A percentile compares a stretch with the other conserved stretches of the same genome.
These are phyloP conservation scores for Leucoma salicis DNA, from an alignment of 2,888 invertebrate genomes.

Conservation along the genomic window DNA sequence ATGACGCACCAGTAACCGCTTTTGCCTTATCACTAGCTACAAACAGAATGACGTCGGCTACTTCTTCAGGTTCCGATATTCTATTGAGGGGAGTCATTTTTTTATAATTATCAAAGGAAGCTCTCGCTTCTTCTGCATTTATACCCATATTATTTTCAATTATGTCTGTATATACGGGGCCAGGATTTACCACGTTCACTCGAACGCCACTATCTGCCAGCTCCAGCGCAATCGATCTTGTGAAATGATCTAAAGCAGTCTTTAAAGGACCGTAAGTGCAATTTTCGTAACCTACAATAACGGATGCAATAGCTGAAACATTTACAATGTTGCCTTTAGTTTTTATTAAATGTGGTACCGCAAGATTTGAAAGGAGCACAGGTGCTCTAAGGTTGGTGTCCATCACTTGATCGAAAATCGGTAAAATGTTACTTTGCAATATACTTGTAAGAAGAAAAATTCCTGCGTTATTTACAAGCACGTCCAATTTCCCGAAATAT, in stretches of 20 bases:
- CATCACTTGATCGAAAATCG: conserved; percentile 7
- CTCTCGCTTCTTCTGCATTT: background rate
- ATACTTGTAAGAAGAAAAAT: background rate
- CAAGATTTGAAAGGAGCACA: conserved; percentile 17
- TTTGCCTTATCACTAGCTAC: conserved; percentile 24
- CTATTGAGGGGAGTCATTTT: conserved; percentile 1
- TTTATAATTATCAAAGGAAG: background rate
- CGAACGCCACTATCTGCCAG: conserved; percentile 87
- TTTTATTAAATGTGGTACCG: conserved; percentile 28
- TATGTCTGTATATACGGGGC: conserved; percentile 1
- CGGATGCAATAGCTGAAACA: conserved; percentile 43
- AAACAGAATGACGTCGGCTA: conserved; percentile 18
- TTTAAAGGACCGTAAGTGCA: conserved; percentile 30
- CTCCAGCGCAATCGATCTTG: conserved; percentile 76
- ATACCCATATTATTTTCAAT: background rate
- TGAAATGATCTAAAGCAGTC: conserved; percentile 37
- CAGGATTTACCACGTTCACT: conserved; percentile 42
- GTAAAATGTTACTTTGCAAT: background rate
- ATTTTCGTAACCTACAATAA: background rate
- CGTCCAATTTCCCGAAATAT: conserved; percentile 12
- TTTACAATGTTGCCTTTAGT: conserved; percentile 87
- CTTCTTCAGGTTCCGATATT: conserved; percentile 13
- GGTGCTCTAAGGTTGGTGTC: conserved; percentile 16
- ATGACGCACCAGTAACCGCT: conserved; percentile 15
- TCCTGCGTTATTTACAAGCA: conserved; percentile 14